Conservation (phyloP, 2,888 invertebrate species). For the Mechanitis mazaeus region DNA sequence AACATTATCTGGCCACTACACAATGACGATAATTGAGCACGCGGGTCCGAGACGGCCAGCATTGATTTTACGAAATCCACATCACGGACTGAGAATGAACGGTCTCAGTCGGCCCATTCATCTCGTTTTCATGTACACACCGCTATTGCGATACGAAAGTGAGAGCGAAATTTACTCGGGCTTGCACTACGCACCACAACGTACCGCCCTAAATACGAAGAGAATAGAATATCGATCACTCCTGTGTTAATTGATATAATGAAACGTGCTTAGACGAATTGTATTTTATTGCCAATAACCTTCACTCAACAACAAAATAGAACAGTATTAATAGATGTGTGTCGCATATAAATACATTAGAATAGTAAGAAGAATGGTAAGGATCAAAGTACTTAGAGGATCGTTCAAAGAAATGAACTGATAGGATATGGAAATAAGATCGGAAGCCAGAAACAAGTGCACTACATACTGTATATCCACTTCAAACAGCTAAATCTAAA, state of each 20-base stretch:
- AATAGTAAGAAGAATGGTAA: constrained; percentile 22
- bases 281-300: not conserved
- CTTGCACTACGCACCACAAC: constrained; percentile 61
- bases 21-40: constrained; percentile 64
- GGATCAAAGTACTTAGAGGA: constrained; percentile 1
- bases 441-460: constrained; percentile 30
- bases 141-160: constrained; percentile 72
- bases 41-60: constrained; percentile 59
- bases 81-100: constrained; percentile 68
- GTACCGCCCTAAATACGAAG: constrained; percentile 58
- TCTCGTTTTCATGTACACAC: constrained; percentile 74
- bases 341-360: constrained; percentile 2
- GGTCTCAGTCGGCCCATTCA: constrained; percentile 71
- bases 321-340: constrained; percentile 1
- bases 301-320: not conserved
- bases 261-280: constrained; percentile 18
- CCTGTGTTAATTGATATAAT: constrained; percentile 38
- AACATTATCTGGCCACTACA: constrained; percentile 60
- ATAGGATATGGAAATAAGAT: constrained; percentile 10
- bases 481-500: constrained; percentile 75
- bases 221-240: constrained; percentile 52
- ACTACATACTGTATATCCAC: constrained; percentile 55
- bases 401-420: not conserved
- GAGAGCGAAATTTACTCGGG: constrained; percentile 71
- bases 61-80: constrained; percentile 74